phyloP scores from a whole-genome alignment of 2,888 invertebrate genomes.

The Acrobeloides nanus region DNA sequence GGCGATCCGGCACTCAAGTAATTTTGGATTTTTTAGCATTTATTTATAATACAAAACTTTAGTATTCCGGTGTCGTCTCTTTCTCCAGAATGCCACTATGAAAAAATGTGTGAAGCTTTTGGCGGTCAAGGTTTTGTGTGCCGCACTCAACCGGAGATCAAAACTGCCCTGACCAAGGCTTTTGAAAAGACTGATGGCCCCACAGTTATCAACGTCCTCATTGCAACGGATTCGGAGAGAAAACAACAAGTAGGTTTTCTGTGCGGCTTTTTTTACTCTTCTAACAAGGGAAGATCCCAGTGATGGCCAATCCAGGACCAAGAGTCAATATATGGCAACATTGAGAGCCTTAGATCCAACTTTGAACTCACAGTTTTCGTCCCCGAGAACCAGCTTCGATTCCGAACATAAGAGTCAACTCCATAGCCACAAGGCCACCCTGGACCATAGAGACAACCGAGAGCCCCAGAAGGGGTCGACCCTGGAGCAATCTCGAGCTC shows the following conservation, averaged over 20 bases:
- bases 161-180: constrained; percentile 64
- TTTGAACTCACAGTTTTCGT: too few species aligned
- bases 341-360: too few species aligned
- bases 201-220: constrained; percentile 80
- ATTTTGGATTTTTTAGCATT: not conserved
- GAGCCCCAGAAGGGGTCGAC: too few species aligned
- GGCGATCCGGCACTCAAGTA: constrained; percentile 73
- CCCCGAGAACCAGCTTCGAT: too few species aligned
- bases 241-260: constrained; percentile 83
- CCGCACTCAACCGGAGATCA: constrained; percentile 69
- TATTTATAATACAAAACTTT: constrained; percentile 37
- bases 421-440: too few species aligned
- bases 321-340: too few species aligned
- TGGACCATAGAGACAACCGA: too few species aligned
- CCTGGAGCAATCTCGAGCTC: too few species aligned
- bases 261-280: too few species aligned
- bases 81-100: constrained; percentile 73
- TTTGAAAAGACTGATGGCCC: constrained; percentile 67
- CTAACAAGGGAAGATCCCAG: not conserved
- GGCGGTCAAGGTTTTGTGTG: constrained; percentile 74
- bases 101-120: constrained; percentile 80
- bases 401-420: too few species aligned
- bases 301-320: too few species aligned
- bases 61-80: constrained; percentile 79
- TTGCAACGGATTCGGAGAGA: constrained; percentile 76